Percentiles rank a stretch among this genome's conserved stretches.
Conservation (phyloP, 2,888 invertebrate genomes). For the Lasioglossum morio region DNA sequence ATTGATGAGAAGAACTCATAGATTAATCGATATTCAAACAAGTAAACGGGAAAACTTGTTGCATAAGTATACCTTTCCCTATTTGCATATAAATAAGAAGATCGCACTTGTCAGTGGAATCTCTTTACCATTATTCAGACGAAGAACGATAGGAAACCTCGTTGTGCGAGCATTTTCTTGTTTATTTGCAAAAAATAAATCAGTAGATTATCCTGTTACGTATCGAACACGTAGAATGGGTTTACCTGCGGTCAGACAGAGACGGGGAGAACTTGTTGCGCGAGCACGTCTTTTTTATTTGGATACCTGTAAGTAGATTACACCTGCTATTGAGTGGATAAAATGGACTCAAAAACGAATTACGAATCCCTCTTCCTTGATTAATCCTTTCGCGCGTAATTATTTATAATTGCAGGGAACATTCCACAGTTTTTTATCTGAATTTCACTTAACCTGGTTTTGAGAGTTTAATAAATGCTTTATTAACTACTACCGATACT, state of each 20-base stretch:
- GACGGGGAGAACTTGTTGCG: background rate
- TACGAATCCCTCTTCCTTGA: background rate
- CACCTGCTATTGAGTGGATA: background rate
- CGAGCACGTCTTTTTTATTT: background rate
- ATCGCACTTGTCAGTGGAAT: background rate
- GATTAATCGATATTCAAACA: background rate
- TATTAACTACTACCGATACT: no score
- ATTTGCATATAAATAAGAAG: background rate
- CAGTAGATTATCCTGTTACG: background rate
- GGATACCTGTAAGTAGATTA: background rate
- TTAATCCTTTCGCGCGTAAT: background rate
- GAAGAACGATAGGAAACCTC: background rate
- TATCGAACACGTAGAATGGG: background rate
- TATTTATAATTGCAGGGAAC: background rate
- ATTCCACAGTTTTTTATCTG: background rate
- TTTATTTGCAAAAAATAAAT: background rate
- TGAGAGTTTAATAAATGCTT: no score
- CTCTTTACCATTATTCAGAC: no score
- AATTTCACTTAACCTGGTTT: no score
- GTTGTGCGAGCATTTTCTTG: background rate
- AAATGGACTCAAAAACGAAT: background rate
- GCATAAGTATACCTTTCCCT: background rate
- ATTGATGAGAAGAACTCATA: background rate
- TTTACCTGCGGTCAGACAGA: background rate
- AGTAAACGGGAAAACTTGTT: background rate